Evolutionary conservation across 2,888 invertebrate genomes (phyloP).

Genomic region (Tolmerus cingulatus): DNA sequence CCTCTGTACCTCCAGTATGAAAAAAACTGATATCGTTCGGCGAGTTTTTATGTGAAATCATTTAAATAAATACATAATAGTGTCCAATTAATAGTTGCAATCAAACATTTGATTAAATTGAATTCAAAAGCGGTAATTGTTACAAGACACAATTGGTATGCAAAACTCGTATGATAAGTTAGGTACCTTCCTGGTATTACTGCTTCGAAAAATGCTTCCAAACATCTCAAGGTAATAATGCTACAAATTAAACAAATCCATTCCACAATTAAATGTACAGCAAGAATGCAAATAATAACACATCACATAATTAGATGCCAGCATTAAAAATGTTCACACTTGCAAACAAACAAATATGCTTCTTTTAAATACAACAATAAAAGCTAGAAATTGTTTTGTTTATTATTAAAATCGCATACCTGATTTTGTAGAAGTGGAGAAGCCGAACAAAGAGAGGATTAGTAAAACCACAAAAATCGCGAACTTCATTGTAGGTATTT

Average conservation of each 20-base stretch:
- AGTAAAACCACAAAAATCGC: neutral
- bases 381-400: neutral
- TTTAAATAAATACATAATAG: no score
- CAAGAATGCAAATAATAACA: neutral
- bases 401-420: neutral
- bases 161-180: neutral
- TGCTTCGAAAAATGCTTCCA: neutral
- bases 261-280: neutral
- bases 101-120: no score
- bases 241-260: neutral
- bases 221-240: neutral
- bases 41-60: no score
- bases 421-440: neutral
- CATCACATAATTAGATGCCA: neutral
- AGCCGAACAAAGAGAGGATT: neutral
- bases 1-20: no score
- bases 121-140: no score
- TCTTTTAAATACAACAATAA: neutral
- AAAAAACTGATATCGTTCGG: no score
- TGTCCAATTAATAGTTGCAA: no score
- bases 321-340: neutral
- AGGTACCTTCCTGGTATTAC: neutral
- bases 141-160: neutral
- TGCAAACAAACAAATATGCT: neutral
- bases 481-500: constrained; percentile 29